phyloP scores from a whole-genome alignment of 2,113 vertebrate species.

The Eupsittula cactorum region DNA sequence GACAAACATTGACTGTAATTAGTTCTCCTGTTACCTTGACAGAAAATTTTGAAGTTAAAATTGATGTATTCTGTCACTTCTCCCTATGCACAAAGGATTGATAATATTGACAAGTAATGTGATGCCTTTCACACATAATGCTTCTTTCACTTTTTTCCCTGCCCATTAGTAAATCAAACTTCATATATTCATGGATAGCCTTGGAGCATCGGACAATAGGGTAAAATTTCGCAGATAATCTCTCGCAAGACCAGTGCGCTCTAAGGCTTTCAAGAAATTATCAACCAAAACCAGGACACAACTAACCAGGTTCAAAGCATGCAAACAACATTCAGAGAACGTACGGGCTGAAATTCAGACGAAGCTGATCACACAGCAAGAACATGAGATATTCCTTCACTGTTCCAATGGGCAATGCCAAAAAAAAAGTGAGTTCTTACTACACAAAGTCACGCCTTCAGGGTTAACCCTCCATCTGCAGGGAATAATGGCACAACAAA shows the following conservation, averaged over 20 bases:
- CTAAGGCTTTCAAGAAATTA: neutral
- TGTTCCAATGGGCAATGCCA: neutral
- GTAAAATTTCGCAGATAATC: neutral
- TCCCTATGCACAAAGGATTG: neutral
- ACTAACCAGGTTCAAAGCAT: neutral
- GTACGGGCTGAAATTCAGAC: neutral
- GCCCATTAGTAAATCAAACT: neutral
- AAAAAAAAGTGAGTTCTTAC: neutral
- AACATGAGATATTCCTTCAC: neutral
- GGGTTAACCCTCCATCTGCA: neutral
- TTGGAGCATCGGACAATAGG: neutral
- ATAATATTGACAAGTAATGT: neutral
- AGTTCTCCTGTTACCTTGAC: neutral
- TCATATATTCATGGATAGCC: neutral
- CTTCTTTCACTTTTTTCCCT: neutral
- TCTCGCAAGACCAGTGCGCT: neutral
- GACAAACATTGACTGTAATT: neutral
- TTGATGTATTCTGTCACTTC: neutral
- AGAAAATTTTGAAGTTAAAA: conserved; percentile 4
- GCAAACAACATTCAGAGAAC: neutral
- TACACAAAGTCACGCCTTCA: neutral
- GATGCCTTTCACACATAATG: neutral
- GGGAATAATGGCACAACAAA: neutral
- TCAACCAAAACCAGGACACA: neutral
- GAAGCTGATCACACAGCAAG: neutral